Evolutionary conservation across 2,888 invertebrate genomes (phyloP), one percentile per base, ranked within the genome.

Genomic region (Rhyacophila evoluta): DNA sequence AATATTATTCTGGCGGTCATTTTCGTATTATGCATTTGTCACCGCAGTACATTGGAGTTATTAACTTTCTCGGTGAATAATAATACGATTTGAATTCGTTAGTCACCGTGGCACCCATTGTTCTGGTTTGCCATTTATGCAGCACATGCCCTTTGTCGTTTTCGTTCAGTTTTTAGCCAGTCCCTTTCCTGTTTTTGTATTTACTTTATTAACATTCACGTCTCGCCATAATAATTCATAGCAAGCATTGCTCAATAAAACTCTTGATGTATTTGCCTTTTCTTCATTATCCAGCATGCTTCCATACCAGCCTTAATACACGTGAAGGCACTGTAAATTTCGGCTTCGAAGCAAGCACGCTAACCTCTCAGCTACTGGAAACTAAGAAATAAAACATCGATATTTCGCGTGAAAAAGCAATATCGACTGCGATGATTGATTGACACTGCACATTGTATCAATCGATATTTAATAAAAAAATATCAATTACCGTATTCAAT

Each of bases 171-270:
- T 33, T 2, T 33, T 41, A 6, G 25, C 19, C 55, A 19, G n/a
- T n/a, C n/a, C n/a, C 19, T 55, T 55, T 55, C 55, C 55, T 55
- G 55, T 55, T 55, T 55, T 10, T 55, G 41, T 55, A 55, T 15
- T 15, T 55, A 55, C 19, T 55, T 55, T 15, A 15, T 55, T 55
- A 1, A 55, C 15, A 25, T 55, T 25, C 4, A 55, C 55, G 55
- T 55, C 55, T 55, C 55, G 55, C 55, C 19, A 55, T 41, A 15
- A 55, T 38, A 38, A 25, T 19, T 55, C 19, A 4, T 8, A 25
- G 19, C 19, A 19, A 4, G 15, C 25, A 68, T 28, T 15, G 68
- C 8, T 28, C n/a, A 25, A 11, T 8, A 68, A 68, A 68, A 25
- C 68, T n/a, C n/a, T n/a, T n/a, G n/a, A n/a, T n/a, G n/a, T n/a